Percentiles rank a stretch among this genome's conserved stretches.
Conservation (phyloP, 2,113 vertebrate species). For the Apaloderma vittatum region DNA sequence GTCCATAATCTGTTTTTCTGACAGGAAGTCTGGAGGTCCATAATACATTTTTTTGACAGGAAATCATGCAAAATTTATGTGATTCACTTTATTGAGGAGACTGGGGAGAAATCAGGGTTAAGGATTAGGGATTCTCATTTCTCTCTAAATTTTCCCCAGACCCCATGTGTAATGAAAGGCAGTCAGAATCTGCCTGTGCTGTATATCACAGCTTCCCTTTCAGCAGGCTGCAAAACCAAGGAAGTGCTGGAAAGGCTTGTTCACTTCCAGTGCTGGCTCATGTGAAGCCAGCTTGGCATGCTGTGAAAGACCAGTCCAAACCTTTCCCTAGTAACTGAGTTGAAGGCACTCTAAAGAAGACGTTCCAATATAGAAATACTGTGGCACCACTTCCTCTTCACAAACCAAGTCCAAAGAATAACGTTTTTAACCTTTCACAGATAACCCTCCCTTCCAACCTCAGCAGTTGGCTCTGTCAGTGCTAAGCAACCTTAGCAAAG, state of each 20-base stretch:
- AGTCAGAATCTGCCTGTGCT: neutral
- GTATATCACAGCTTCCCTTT: neutral
- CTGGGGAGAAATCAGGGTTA: neutral
- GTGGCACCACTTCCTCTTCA: neutral
- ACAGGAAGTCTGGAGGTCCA: neutral
- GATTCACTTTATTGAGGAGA: no score
- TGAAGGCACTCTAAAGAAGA: neutral
- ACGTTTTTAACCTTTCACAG: neutral
- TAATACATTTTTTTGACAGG: neutral
- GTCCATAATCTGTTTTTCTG: neutral
- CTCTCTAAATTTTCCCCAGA: neutral
- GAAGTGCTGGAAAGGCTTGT: neutral
- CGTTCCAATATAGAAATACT: neutral
- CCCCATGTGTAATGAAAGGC: rapidly evolving
- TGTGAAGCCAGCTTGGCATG: rapidly evolving
- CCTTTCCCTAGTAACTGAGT: neutral
- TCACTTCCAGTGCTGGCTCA: neutral
- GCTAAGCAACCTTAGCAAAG: neutral
- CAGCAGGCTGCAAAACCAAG: neutral
- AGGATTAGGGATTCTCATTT: neutral
- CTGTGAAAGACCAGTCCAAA: neutral
- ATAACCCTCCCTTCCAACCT: neutral
- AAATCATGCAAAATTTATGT: no score
- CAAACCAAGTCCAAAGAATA: neutral
- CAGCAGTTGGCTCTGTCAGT: neutral